A percentile compares a stretch with the other conserved stretches of the same genome.
These are phyloP conservation scores for Cavia aperea DNA, from an alignment of 2,113 vertebrate species.

Conservation along the genomic window DNA sequence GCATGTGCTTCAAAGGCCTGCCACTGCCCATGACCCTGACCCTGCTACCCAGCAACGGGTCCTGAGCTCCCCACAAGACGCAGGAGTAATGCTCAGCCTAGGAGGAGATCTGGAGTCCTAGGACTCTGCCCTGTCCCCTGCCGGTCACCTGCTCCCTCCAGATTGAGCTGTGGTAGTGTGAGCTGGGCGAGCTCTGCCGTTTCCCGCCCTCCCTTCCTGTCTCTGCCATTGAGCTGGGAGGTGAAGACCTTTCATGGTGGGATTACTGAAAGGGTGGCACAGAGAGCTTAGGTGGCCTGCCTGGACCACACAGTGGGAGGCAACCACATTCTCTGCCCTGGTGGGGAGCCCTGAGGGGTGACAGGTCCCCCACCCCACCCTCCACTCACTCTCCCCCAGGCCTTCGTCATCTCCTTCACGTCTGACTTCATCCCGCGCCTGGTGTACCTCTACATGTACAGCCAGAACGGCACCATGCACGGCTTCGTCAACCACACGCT, in stretches of 20 bases:
- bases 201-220: background rate
- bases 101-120: background rate
- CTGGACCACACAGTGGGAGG: background rate
- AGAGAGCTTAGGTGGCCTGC: background rate
- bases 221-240: background rate
- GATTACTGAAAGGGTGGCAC: background rate
- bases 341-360: background rate
- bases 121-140: background rate
- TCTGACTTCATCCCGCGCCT: slow-evolving; percentile 98
- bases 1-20: background rate
- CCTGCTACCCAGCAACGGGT: fast-evolving
- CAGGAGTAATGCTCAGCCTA: background rate
- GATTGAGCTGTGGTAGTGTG: fast-evolving
- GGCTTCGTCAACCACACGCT: slow-evolving; percentile 95
- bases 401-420: slow-evolving; percentile 97
- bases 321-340: fast-evolving
- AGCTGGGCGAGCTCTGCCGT: background rate
- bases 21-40: background rate
- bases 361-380: background rate
- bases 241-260: fast-evolving
- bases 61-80: background rate
- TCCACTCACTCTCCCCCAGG: slow-evolving; percentile 77
- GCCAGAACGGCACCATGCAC: slow-evolving; percentile 89
- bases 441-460: slow-evolving; percentile 96
- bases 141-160: background rate